These are phyloP conservation scores for Litoditis marina DNA, from an alignment of 2,888 invertebrate species.

Conservation along the genomic window DNA sequence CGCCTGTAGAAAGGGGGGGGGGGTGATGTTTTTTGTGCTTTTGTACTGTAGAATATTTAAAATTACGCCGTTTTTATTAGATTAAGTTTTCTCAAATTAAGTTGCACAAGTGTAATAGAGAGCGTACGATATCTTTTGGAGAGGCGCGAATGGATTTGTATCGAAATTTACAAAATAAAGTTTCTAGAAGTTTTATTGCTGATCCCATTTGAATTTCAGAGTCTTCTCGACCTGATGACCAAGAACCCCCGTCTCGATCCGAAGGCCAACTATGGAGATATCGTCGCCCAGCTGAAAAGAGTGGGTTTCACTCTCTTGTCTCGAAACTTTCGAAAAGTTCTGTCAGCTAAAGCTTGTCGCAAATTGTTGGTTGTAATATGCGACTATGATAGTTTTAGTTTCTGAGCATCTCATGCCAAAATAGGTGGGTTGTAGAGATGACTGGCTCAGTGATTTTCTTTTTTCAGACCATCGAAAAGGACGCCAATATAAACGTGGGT, in stretches of 20 bases:
- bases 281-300: constrained; percentile 84
- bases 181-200: too few relatives aligned
- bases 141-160: too few relatives aligned
- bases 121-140: too few relatives aligned
- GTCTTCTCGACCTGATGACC: constrained; percentile 66
- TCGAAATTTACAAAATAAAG: too few relatives aligned
- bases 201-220: constrained; percentile 71
- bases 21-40: too few relatives aligned
- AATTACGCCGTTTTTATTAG: background rate
- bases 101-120: too few relatives aligned
- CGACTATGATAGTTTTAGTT: too few relatives aligned
- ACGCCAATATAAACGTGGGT: constrained; percentile 88
- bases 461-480: constrained; percentile 79
- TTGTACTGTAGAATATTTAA: background rate
- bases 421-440: too few relatives aligned
- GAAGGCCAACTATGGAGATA: constrained; percentile 84
- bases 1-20: too few relatives aligned
- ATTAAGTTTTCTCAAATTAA: background rate
- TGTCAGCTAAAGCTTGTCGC: background rate
- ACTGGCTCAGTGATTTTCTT: too few relatives aligned
- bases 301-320: constrained; percentile 64
- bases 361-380: background rate
- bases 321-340: constrained; percentile 26
- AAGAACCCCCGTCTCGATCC: constrained; percentile 77
- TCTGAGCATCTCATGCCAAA: too few relatives aligned